A percentile compares a stretch with the other conserved stretches of the same genome.
Evolutionary conservation across 2,113 vertebrate genomes (phyloP).

Genomic region (Collichthys lucidus): DNA sequence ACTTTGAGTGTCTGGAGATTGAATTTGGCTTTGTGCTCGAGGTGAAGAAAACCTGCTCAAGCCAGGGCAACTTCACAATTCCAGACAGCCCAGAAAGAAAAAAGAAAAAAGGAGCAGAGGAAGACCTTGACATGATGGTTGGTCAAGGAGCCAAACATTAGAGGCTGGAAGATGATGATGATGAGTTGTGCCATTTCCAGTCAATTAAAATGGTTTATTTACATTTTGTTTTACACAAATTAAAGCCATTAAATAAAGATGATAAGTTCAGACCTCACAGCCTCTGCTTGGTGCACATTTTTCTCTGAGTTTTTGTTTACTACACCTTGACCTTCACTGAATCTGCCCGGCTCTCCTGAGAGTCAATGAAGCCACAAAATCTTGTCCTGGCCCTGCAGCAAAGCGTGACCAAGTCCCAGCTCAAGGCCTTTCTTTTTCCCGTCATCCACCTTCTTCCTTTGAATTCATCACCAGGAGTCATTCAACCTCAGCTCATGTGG

Average conservation of each 20-base stretch:
- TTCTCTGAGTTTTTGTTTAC: neutral
- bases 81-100: too few relatives aligned
- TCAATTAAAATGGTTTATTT: neutral
- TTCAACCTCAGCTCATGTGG: neutral
- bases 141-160: slow-evolving; percentile 20
- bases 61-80: neutral
- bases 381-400: slow-evolving; percentile 25
- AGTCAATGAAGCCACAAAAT: slow-evolving; percentile 18
- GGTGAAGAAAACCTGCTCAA: neutral
- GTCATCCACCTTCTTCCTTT: neutral
- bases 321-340: slow-evolving; percentile 40
- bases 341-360: slow-evolving; percentile 8
- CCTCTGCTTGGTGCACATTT: neutral
- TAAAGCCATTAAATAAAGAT: neutral
- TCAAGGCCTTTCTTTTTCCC: neutral
- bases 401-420: neutral
- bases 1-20: slow-evolving; percentile 8
- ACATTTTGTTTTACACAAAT: neutral
- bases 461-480: neutral
- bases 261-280: neutral
- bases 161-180: slow-evolving; percentile 1
- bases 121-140: neutral
- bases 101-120: too few relatives aligned
- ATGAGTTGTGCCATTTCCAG: neutral
- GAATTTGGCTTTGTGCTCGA: slow-evolving; percentile 11